These are phyloP conservation scores for Threskiornis aethiopicus DNA, from an alignment of 2,797 vertebrate genomes.

Conservation along the genomic window DNA sequence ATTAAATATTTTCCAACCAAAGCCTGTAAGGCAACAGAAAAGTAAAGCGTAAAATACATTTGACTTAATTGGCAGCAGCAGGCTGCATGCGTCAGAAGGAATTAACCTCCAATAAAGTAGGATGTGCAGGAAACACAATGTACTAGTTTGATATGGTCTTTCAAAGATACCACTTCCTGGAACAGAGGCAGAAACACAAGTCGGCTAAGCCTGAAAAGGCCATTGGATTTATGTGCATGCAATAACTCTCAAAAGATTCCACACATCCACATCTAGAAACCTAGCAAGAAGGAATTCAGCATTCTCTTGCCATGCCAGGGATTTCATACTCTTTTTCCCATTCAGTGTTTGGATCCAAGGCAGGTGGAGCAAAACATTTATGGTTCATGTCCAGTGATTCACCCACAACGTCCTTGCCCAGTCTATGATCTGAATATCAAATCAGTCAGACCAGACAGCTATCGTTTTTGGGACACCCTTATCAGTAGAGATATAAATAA, in stretches of 20 bases:
- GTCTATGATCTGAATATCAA: neutral
- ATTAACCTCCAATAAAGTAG: conserved; percentile 31
- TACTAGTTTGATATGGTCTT: conserved; percentile 52
- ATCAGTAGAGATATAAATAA: neutral
- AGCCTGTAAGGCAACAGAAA: conserved; percentile 36
- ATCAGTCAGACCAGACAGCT: neutral
- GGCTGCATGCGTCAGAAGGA: conserved; percentile 45
- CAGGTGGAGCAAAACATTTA: neutral
- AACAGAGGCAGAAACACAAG: neutral
- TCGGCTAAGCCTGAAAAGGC: conserved; percentile 16
- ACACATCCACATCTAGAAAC: neutral
- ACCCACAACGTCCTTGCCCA: neutral
- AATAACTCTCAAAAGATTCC: neutral
- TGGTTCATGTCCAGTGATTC: neutral
- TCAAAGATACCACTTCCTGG: conserved; percentile 60
- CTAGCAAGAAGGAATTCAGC: conserved; percentile 3
- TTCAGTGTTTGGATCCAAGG: neutral
- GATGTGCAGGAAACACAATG: conserved; percentile 66
- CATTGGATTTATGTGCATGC: conserved; percentile 9
- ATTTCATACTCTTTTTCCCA: neutral
- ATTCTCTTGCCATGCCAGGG: neutral
- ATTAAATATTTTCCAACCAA: conserved; percentile 41
- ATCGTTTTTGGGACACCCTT: neutral
- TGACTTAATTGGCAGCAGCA: conserved; percentile 32
- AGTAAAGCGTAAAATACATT: conserved; percentile 43